These are phyloP conservation scores for Clarias batrachus DNA, from an alignment of 2,113 vertebrate species.

Conservation along the genomic window DNA sequence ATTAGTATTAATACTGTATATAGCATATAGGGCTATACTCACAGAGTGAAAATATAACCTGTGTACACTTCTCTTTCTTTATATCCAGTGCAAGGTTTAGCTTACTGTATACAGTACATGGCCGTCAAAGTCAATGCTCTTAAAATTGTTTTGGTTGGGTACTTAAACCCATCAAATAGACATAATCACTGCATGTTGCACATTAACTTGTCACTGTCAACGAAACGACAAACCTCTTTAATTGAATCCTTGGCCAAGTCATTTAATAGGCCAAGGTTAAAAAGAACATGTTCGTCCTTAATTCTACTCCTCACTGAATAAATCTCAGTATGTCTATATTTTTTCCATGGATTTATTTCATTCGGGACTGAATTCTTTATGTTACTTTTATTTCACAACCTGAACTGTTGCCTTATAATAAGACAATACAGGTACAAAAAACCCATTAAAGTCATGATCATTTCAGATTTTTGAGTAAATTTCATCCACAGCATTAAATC, in stretches of 20 bases:
- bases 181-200: neutral
- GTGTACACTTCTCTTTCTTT: too few relatives aligned
- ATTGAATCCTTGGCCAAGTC: conserved; percentile 51
- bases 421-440: neutral
- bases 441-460: neutral
- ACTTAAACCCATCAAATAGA: neutral
- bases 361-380: conserved; percentile 29
- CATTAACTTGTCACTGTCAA: conserved; percentile 19
- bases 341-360: conserved; percentile 31
- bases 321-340: conserved; percentile 58
- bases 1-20: conserved; percentile 34
- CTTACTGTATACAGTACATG: neutral
- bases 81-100: neutral
- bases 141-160: neutral
- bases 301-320: conserved; percentile 49
- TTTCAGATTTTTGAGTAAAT: neutral
- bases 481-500: neutral
- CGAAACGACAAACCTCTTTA: conserved; percentile 37
- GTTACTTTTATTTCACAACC: neutral
- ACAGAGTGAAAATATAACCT: neutral
- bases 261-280: conserved; percentile 71
- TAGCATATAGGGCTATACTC: conserved; percentile 16
- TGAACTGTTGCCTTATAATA: neutral
- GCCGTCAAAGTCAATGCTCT: neutral
- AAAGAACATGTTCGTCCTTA: conserved; percentile 62